phyloP scores from a whole-genome alignment of 2,797 vertebrate genomes.

The Remorina albescens region DNA sequence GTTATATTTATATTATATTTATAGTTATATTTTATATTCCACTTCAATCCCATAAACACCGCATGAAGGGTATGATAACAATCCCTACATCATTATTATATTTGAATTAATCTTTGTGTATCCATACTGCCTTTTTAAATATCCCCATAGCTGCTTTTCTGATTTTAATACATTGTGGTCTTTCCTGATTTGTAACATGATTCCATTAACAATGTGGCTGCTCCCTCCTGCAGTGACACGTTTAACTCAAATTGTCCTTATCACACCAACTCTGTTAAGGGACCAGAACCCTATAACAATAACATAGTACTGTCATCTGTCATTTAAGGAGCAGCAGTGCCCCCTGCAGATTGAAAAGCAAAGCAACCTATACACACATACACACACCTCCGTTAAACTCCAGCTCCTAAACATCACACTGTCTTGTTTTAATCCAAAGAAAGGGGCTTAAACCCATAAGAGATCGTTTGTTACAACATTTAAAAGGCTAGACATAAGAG shows the following conservation, averaged over 20 bases:
- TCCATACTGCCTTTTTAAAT: conserved; percentile 16
- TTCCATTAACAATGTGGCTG: background rate
- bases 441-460: conserved; percentile 7
- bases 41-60: background rate
- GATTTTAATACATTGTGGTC: conserved; percentile 9
- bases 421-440: conserved; percentile 18
- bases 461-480: conserved; percentile 15
- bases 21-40: background rate
- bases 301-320: conserved; percentile 2
- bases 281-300: background rate
- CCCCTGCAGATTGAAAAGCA: conserved; percentile 60
- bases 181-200: conserved; percentile 5
- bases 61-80: conserved; percentile 6
- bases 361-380: conserved; percentile 8
- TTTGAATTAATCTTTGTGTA: conserved; percentile 7
- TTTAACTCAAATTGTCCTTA: background rate
- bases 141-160: background rate
- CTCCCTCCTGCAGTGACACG: background rate
- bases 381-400: background rate
- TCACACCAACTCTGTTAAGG: background rate
- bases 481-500: conserved; percentile 3
- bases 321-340: conserved; percentile 44
- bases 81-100: conserved; percentile 4
- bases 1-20: too few species aligned
- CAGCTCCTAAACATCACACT: conserved; percentile 7